Evolutionary conservation across 1,140 invertebrate genomes (phyloP).

Genomic region (Eumaeus atala): DNA sequence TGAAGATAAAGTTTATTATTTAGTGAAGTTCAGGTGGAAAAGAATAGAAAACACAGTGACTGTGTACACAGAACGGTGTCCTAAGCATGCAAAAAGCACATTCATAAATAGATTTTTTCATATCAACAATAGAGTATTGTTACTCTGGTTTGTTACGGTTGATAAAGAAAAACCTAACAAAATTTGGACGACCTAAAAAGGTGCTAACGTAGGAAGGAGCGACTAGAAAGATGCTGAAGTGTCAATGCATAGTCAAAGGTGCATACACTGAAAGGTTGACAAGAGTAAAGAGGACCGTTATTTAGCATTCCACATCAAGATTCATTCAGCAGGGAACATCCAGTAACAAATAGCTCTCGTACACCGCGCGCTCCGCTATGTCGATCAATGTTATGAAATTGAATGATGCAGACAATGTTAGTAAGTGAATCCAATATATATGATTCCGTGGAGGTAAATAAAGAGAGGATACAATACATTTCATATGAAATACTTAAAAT

Average conservation of each 20-base stretch:
- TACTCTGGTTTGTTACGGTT: constrained; percentile 18
- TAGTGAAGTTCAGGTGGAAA: neutral
- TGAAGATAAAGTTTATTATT: no score
- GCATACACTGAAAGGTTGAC: constrained; percentile 44
- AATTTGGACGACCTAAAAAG: constrained; percentile 72
- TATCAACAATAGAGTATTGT: constrained; percentile 11
- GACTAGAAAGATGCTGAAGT: constrained; percentile 55
- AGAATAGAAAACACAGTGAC: constrained; percentile 11
- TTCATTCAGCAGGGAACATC: constrained; percentile 58
- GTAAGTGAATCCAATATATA: neutral
- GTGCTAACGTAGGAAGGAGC: constrained; percentile 71
- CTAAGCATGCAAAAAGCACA: constrained; percentile 60
- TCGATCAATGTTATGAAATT: constrained; percentile 16
- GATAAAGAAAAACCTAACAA: constrained; percentile 48
- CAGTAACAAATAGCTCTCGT: constrained; percentile 42
- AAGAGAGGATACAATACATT: no score
- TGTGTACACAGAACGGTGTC: constrained; percentile 51
- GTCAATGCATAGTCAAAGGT: constrained; percentile 58
- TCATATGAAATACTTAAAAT: no score
- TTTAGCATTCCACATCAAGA: constrained; percentile 63
- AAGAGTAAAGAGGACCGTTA: constrained; percentile 36
- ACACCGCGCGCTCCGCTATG: constrained; percentile 61
- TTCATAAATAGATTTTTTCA: constrained; percentile 28
- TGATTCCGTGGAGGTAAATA: no score
- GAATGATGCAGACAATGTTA: constrained; percentile 8